Base-by-base conservation (phyloP, 2,797 vertebrate genomes). In the Trichosurus vulpecula region DNA sequence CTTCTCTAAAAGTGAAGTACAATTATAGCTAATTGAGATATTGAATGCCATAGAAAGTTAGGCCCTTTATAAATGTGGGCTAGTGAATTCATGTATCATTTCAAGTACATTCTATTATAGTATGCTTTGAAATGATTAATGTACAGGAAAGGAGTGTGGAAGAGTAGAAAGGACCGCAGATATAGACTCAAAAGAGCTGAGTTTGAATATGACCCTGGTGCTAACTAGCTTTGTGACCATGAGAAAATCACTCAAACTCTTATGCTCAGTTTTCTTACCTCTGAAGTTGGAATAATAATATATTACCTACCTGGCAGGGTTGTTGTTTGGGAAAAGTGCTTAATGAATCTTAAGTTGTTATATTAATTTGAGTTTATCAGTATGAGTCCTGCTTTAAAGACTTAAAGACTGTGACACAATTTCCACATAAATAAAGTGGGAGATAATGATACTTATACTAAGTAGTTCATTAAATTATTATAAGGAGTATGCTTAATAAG, bases 51-150 rank as follows among this genome's bases (percentile, higher is more conserved):
- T 41, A 47, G 41, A 47, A 81, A 47, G 74, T 47, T 47, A 47
- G 41, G n/a, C 19, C 22, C 41, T 81, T 81, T 47, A 25, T 10
- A 81, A 81, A 27, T 41, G n/a, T 27, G n/a, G 41, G 22, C n/a
- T 81, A 81, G 22, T 81, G 41, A 81, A 81, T 25, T 66, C 41
- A 81, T 25, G 2, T 25, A 25, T 81, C 35, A 1, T 56, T 96
- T 96, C 29, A 93, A 53, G 6, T 92, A 74, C 61, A 74, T 1
- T 58, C 61, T 92, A 54, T 81, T 94, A 25, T 16, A 94, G 93
- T 25, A 91, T 54, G 16, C 19, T 81, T 91, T 55, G 35, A 3
- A 53, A 4, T 29, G 66, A 93, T 93, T 52, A 92, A 93, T 91
- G 74, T 14, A 27, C 2, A 74, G 16, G 2, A 41, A 74, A 22